Percentiles rank a stretch among this genome's conserved stretches.
Conservation (phyloP, 2,797 vertebrate genomes). For the Ctenochaetus hawaiiensis region DNA sequence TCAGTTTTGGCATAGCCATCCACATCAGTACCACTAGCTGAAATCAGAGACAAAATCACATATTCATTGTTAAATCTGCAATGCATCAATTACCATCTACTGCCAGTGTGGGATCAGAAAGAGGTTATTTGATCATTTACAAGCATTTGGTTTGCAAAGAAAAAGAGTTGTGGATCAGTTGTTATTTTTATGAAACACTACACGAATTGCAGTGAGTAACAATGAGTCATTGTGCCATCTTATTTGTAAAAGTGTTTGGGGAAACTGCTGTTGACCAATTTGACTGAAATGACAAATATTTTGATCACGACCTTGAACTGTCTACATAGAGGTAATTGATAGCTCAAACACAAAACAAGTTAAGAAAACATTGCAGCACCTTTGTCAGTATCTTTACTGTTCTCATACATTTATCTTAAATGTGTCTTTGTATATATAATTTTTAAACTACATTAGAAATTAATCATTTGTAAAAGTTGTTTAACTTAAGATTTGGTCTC, state of each 20-base stretch:
- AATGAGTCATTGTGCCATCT: neutral
- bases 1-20: constrained; percentile 81
- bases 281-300: constrained; percentile 3
- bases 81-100: neutral
- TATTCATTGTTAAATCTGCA: neutral
- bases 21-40: constrained; percentile 67
- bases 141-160: neutral
- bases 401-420: neutral
- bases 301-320: neutral
- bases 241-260: neutral
- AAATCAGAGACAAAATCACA: neutral
- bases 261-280: neutral
- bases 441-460: neutral
- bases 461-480: neutral
- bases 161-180: too few relatives aligned
- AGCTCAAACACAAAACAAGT: neutral
- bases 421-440: neutral
- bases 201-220: neutral
- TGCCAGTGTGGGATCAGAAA: neutral
- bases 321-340: neutral
- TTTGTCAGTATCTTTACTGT: neutral
- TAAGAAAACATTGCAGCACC: neutral
- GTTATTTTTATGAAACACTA: neutral
- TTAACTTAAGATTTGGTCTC: neutral
- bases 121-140: neutral